These are phyloP conservation scores for Lagodon rhomboides DNA, from an alignment of 2,797 vertebrate species.

Conservation along the genomic window DNA sequence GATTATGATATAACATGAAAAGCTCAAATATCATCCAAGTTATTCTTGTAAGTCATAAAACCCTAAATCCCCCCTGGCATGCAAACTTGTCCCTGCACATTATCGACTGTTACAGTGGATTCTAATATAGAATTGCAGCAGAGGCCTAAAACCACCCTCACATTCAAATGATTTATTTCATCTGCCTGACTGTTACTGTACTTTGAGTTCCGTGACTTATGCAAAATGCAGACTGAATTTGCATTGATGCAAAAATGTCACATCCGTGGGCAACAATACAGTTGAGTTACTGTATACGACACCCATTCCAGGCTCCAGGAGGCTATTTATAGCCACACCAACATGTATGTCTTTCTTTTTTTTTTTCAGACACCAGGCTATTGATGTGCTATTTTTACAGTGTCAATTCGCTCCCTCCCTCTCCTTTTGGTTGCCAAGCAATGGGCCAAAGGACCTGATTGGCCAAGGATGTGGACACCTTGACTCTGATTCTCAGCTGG, in stretches of 20 bases:
- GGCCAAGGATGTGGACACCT: slow-evolving; percentile 70
- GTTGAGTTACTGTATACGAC: slow-evolving; percentile 85
- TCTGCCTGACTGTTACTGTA: slow-evolving; percentile 30
- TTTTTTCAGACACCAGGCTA: slow-evolving; percentile 89
- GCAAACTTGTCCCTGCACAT: slow-evolving; percentile 28
- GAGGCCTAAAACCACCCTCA: slow-evolving; percentile 22
- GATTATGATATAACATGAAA: slow-evolving; percentile 24
- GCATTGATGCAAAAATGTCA: slow-evolving; percentile 81
- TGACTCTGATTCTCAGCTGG: slow-evolving; percentile 70
- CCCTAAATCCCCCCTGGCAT: slow-evolving; percentile 18
- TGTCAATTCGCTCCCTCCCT: slow-evolving; percentile 80
- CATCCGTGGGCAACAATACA: slow-evolving; percentile 68
- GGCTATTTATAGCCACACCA: slow-evolving; percentile 92
- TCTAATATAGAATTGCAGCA: slow-evolving; percentile 51
- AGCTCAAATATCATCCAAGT: background rate
- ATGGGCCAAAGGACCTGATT: slow-evolving; percentile 72
- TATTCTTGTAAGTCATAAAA: slow-evolving; percentile 23
- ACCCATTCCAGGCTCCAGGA: slow-evolving; percentile 80
- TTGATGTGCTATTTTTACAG: slow-evolving; percentile 87
- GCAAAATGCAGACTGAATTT: slow-evolving; percentile 37
- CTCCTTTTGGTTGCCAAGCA: slow-evolving; percentile 80
- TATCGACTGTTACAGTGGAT: slow-evolving; percentile 30
- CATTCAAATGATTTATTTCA: slow-evolving; percentile 59
- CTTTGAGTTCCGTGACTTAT: slow-evolving; percentile 36
- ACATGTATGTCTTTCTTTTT: slow-evolving; percentile 84